phyloP scores from a whole-genome alignment of 2,113 vertebrate genomes.

The Eonycteris spelaea region DNA sequence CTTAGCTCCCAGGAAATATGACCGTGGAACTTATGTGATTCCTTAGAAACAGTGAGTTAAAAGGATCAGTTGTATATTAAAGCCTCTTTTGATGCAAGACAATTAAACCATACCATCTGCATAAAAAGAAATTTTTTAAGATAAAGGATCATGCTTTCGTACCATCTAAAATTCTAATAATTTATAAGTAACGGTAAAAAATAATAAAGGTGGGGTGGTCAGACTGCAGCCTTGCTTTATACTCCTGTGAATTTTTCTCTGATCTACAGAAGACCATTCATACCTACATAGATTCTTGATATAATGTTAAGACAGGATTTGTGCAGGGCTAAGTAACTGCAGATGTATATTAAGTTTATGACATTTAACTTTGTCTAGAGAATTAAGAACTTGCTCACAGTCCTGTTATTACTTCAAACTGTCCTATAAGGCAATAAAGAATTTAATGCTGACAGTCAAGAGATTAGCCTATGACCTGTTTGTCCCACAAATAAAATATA shows the following conservation, averaged over 20 bases:
- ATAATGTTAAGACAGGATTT: not conserved
- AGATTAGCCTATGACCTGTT: not conserved
- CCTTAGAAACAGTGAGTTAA: not conserved
- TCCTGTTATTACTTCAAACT: not conserved
- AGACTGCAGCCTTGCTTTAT: not conserved
- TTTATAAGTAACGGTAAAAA: not conserved
- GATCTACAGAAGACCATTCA: not conserved
- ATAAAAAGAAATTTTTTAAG: not conserved
- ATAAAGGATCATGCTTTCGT: not conserved
- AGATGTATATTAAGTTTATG: not conserved
- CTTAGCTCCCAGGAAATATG: not conserved
- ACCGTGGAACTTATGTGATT: not conserved
- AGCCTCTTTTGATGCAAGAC: not conserved
- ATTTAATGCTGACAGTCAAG: not conserved
- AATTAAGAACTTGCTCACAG: not conserved
- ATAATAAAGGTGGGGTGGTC: accelerated
- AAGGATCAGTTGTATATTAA: not conserved
- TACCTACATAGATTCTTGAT: not conserved
- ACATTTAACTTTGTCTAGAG: not conserved
- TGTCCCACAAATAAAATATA: not conserved
- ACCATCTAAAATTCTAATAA: not conserved
- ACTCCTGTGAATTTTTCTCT: not conserved
- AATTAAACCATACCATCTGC: not conserved
- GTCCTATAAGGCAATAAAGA: not conserved
- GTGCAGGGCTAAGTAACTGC: not conserved